Evolutionary conservation across 2,888 invertebrate species (phyloP).

Genomic region (Pollenia angustigena): DNA sequence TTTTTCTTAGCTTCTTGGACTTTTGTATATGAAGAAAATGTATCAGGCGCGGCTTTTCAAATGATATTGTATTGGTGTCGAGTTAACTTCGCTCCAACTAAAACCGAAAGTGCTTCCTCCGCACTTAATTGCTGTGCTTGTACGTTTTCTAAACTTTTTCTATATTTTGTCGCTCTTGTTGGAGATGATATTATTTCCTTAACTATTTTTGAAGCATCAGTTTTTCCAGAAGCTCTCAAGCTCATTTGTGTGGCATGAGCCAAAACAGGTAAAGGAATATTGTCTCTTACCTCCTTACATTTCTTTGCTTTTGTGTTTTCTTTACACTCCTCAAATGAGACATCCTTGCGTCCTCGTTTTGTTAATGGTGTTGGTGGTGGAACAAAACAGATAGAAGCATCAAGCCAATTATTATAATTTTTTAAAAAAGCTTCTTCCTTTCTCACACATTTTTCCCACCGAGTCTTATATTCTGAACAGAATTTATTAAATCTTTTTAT

Average conservation of each 20-base stretch:
- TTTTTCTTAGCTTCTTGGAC: slow-evolving; percentile 29
- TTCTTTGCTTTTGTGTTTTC: slow-evolving; percentile 23
- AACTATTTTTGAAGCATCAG: slow-evolving; percentile 41
- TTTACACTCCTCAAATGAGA: neutral
- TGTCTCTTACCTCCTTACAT: slow-evolving; percentile 14
- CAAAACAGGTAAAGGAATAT: slow-evolving; percentile 13
- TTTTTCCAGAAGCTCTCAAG: slow-evolving; percentile 60
- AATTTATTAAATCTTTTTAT: slow-evolving; percentile 28
- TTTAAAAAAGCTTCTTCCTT: neutral
- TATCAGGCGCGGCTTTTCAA: slow-evolving; percentile 54
- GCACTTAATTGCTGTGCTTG: slow-evolving; percentile 63
- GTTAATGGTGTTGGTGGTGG: slow-evolving; percentile 26
- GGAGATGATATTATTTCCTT: slow-evolving; percentile 49
- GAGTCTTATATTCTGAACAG: slow-evolving; percentile 31
- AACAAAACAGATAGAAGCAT: slow-evolving; percentile 29
- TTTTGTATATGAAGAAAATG: slow-evolving; percentile 26
- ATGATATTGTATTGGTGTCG: slow-evolving; percentile 75
- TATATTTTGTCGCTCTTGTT: slow-evolving; percentile 9
- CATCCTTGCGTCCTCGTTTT: neutral
- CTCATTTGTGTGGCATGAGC: slow-evolving; percentile 48
- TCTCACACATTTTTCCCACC: slow-evolving; percentile 8
- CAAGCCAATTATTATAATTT: slow-evolving; percentile 17
- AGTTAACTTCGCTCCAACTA: slow-evolving; percentile 75
- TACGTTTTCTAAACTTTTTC: neutral
- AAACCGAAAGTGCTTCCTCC: slow-evolving; percentile 76